phyloP scores from a whole-genome alignment of 2,888 invertebrate genomes.

The Fragum sueziense region DNA sequence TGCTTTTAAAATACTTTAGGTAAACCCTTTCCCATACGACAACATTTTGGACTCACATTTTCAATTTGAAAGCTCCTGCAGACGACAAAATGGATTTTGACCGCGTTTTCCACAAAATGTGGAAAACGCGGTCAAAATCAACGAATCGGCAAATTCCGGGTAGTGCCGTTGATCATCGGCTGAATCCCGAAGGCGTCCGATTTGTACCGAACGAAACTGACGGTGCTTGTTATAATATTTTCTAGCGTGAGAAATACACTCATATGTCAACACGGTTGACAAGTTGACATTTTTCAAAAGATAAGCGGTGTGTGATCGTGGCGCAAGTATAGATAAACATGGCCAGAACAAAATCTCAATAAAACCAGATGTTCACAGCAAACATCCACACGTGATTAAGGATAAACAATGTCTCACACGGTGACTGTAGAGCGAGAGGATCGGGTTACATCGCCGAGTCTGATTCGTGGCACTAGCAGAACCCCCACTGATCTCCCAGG shows the following conservation, averaged over 20 bases:
- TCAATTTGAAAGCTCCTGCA: no score
- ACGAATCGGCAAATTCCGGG: no score
- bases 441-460: neutral
- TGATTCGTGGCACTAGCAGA: neutral
- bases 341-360: neutral
- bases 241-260: neutral
- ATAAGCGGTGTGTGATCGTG: neutral
- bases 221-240: no score
- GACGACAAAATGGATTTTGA: no score
- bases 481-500: neutral
- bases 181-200: no score
- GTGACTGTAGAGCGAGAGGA: slow-evolving; percentile 11
- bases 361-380: neutral
- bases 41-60: no score
- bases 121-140: no score
- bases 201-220: no score
- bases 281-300: neutral
- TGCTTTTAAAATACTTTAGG: no score
- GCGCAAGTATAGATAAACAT: neutral
- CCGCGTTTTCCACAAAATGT: no score
- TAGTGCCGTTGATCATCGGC: no score
- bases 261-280: neutral
- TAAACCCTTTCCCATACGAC: no score
- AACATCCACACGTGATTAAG: neutral
- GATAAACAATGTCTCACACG: neutral